Percentiles rank a stretch among this genome's conserved stretches.
Conservation (phyloP, 2,797 vertebrate genomes). For the Odontamblyopus rebecca region DNA sequence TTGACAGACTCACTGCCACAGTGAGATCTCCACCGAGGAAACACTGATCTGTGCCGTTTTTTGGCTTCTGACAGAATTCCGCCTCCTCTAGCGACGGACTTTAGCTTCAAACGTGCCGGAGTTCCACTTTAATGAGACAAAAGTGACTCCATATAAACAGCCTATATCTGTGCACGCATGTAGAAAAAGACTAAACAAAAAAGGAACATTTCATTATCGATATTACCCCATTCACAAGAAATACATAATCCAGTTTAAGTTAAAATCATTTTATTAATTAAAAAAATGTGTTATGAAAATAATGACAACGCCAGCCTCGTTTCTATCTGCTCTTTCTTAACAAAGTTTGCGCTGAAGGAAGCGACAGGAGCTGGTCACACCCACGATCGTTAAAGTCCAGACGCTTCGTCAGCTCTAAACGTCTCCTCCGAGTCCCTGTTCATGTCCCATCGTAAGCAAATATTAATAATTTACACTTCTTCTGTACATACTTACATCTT, state of each 20-base stretch:
- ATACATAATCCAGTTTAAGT: constrained; percentile 46
- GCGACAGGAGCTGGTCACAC: constrained; percentile 41
- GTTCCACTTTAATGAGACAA: too few species aligned
- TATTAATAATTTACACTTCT: constrained; percentile 83
- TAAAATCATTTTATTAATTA: constrained; percentile 76
- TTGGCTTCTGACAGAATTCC: too few species aligned
- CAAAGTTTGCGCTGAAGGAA: constrained; percentile 47
- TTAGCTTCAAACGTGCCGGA: too few species aligned
- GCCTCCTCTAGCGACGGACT: too few species aligned
- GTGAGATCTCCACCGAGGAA: too few species aligned
- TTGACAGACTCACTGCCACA: too few species aligned
- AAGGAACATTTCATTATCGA: too few species aligned
- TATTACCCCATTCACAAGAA: not conserved
- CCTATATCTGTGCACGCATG: too few species aligned
- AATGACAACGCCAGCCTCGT: constrained; percentile 68
- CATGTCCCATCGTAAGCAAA: constrained; percentile 38
- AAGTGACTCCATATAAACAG: too few species aligned
- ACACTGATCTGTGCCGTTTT: too few species aligned
- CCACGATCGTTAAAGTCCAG: constrained; percentile 56
- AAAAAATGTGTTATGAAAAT: constrained; percentile 80
- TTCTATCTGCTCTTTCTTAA: constrained; percentile 65
- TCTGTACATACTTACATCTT: constrained; percentile 89
- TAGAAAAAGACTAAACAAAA: too few species aligned
- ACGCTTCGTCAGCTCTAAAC: constrained; percentile 22
- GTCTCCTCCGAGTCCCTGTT: constrained; percentile 53